These are phyloP conservation scores for Taenaris catops DNA, from an alignment of 2,888 invertebrate genomes.

Conservation along the genomic window DNA sequence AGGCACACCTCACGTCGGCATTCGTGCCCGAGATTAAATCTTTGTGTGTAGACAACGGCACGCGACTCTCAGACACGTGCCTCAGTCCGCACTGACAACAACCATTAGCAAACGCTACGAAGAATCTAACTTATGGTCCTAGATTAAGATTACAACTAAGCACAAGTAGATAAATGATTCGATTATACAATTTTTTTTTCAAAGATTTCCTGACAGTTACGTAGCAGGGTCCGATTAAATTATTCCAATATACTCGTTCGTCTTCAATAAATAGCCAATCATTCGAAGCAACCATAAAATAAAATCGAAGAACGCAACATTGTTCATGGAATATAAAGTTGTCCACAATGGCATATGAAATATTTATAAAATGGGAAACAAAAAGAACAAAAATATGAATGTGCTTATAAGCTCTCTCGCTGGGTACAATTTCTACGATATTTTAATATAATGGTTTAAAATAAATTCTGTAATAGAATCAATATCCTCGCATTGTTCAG, in stretches of 20 bases:
- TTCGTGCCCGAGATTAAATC: constrained; percentile 68
- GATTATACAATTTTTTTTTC: no score
- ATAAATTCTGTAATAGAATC: no score
- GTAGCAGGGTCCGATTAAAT: constrained; percentile 2
- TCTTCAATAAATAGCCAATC: constrained; percentile 25
- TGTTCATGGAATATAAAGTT: constrained; percentile 54
- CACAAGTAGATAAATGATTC: no score
- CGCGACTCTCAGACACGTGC: constrained; percentile 54
- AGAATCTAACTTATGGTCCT: constrained; percentile 25
- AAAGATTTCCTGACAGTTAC: constrained; percentile 9
- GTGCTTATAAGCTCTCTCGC: constrained; percentile 1
- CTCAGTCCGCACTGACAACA: constrained; percentile 30
- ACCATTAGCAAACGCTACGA: constrained; percentile 31
- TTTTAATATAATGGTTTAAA: constrained; percentile 1
- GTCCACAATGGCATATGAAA: constrained; percentile 69
- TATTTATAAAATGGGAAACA: constrained; percentile 63
- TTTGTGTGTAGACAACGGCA: constrained; percentile 51
- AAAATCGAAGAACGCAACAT: constrained; percentile 46
- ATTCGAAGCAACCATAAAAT: constrained; percentile 30
- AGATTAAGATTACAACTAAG: constrained; percentile 29
- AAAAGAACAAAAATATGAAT: constrained; percentile 35
- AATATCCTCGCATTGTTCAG: constrained; percentile 11
- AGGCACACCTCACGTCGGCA: constrained; percentile 65
- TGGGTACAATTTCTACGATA: constrained; percentile 2
- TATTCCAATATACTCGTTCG: constrained; percentile 16